Percentiles rank a stretch among this genome's conserved stretches.
phyloP scores from a whole-genome alignment of 2,113 vertebrate genomes.

The Buteo buteo region DNA sequence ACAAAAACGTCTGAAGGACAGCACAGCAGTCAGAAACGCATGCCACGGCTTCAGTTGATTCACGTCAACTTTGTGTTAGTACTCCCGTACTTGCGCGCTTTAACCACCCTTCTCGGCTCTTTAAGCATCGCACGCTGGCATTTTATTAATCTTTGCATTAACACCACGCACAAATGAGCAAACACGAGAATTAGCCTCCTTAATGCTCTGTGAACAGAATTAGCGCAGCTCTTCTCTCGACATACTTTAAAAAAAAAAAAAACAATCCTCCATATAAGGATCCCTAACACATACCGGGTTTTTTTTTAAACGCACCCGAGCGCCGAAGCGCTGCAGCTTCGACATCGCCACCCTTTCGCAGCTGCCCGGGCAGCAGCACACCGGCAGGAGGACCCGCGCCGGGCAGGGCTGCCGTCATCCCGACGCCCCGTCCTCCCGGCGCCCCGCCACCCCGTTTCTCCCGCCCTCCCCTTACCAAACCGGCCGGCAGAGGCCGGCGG shows the following conservation, averaged over 20 bases:
- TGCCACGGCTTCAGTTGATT: not conserved
- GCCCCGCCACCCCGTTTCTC: not conserved
- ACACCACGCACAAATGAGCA: not conserved
- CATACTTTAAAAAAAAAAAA: not conserved
- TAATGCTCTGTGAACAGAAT: not conserved
- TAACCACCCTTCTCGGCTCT: not conserved
- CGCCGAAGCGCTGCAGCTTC: not conserved
- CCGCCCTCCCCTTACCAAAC: too few relatives aligned
- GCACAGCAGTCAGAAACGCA: rapidly evolving
- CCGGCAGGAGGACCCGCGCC: rapidly evolving
- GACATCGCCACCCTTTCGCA: rapidly evolving
- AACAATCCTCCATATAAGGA: rapidly evolving
- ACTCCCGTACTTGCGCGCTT: not conserved
- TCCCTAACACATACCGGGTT: too few relatives aligned
- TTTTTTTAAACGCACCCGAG: rapidly evolving
- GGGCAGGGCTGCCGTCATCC: too few relatives aligned
- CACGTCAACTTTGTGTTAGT: not conserved
- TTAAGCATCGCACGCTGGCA: not conserved
- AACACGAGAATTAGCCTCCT: not conserved
- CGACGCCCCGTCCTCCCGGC: too few relatives aligned
- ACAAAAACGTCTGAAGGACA: not conserved
- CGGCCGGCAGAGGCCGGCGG: too few relatives aligned
- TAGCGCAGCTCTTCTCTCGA: not conserved
- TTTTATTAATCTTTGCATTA: not conserved
- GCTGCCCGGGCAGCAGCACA: too few relatives aligned